These are phyloP conservation scores for Cyrtonyx montezumae DNA, from an alignment of 2,113 vertebrate genomes.

Conservation along the genomic window DNA sequence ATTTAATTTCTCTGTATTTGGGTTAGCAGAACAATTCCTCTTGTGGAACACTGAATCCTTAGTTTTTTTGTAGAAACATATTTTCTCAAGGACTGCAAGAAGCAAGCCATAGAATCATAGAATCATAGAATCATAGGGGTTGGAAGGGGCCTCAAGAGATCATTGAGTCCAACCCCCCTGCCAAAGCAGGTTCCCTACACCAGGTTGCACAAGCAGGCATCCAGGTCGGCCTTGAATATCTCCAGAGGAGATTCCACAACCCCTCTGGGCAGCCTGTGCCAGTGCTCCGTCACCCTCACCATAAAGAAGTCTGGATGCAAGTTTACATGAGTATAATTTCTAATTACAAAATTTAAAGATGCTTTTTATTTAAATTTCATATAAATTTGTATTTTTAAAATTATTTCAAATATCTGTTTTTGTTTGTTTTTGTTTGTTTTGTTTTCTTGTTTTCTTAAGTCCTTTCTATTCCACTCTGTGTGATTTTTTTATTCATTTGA, in stretches of 20 bases:
- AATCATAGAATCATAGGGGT: no score
- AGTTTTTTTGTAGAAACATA: neutral
- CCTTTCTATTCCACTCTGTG: neutral
- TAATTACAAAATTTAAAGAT: conserved; percentile 8
- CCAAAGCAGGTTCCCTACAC: no score
- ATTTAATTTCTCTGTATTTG: neutral
- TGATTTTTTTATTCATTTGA: neutral
- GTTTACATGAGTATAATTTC: neutral
- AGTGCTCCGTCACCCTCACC: no score
- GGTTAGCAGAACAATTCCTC: neutral
- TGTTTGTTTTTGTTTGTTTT: neutral
- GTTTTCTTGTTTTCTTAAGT: neutral
- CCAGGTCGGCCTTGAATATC: no score
- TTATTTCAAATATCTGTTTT: neutral
- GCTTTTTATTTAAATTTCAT: neutral
- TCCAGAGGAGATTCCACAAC: no score
- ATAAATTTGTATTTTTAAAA: neutral
- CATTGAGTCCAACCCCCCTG: no score
- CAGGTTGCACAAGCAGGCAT: no score
- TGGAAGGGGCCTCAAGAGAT: no score
- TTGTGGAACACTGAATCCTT: neutral
- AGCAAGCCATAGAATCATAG: no score
- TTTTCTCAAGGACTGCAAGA: neutral
- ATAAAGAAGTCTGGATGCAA: neutral
- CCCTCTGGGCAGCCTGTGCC: no score